A percentile compares a stretch with the other conserved stretches of the same genome.
phyloP scores from a whole-genome alignment of 2,113 vertebrate species.

The Ciconia boyciana region DNA sequence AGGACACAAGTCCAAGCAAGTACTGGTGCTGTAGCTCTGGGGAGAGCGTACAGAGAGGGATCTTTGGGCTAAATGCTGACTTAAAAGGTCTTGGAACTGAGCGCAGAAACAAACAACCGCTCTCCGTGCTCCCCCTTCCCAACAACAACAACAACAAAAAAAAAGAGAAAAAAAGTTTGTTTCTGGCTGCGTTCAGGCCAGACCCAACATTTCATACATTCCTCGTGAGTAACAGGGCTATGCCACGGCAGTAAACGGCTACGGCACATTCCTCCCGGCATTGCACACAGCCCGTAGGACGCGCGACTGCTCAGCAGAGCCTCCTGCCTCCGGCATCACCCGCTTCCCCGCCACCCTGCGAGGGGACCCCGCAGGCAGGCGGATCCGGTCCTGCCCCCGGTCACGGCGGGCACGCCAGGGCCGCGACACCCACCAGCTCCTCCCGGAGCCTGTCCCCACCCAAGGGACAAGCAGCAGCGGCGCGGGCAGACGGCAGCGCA shows the following conservation, averaged over 20 bases:
- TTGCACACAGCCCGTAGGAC: fast-evolving
- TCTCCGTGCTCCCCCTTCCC: not conserved
- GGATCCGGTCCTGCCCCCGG: not conserved
- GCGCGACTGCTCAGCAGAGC: not conserved
- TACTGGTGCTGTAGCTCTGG: not conserved
- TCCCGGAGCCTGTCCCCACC: not conserved
- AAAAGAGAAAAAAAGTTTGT: no score
- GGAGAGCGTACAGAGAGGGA: not conserved
- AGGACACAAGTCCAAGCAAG: not conserved
- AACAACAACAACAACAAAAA: no score
- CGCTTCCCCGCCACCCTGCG: not conserved
- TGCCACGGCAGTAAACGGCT: fast-evolving
- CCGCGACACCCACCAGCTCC: not conserved
- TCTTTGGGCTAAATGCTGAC: not conserved
- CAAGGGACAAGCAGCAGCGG: not conserved
- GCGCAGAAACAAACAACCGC: not conserved
- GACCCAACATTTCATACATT: not conserved
- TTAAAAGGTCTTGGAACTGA: not conserved
- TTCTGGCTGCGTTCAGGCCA: not conserved
- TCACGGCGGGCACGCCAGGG: not conserved
- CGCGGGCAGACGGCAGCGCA: not conserved
- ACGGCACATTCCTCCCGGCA: not conserved
- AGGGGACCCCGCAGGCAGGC: not conserved
- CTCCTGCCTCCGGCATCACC: not conserved
- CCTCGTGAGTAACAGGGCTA: fast-evolving